phyloP scores from a whole-genome alignment of 2,797 vertebrate species.

The Artibeus lituratus region DNA sequence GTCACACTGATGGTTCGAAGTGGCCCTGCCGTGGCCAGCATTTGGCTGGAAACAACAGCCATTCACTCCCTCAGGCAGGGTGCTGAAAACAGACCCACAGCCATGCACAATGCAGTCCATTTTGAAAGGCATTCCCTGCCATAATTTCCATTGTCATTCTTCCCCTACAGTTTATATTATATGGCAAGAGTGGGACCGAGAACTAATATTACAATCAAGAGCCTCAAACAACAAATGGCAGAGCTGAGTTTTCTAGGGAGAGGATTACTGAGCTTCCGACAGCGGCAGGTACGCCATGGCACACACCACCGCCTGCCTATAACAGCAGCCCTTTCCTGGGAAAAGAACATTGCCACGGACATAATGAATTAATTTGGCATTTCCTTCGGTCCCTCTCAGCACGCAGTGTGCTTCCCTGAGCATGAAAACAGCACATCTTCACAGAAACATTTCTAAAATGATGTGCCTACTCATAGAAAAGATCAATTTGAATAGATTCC shows the following conservation, averaged over 20 bases:
- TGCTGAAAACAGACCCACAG: conserved; percentile 70
- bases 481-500: conserved; percentile 63
- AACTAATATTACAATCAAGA: conserved; percentile 54
- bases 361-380: conserved; percentile 69
- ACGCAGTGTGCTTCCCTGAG: conserved; percentile 40
- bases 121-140: conserved; percentile 69
- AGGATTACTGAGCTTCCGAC: conserved; percentile 60
- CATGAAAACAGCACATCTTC: conserved; percentile 56
- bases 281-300: not conserved
- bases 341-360: conserved; percentile 60
- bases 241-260: conserved; percentile 22
- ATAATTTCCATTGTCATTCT: conserved; percentile 71
- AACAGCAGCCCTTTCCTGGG: conserved; percentile 57
- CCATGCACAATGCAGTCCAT: conserved; percentile 65
- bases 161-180: conserved; percentile 63
- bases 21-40: conserved; percentile 32
- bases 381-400: conserved; percentile 62
- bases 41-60: conserved; percentile 71
- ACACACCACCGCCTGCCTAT: conserved; percentile 56
- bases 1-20: conserved; percentile 64
- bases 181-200: conserved; percentile 55
- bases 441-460: conserved; percentile 52
- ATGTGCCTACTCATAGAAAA: conserved; percentile 36
- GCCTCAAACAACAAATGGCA: conserved; percentile 63
- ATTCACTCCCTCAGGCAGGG: conserved; percentile 77